Evolutionary conservation across 2,113 vertebrate genomes (phyloP), one percentile per base, ranked within the genome.

Genomic region (Edolisoma coerulescens): DNA sequence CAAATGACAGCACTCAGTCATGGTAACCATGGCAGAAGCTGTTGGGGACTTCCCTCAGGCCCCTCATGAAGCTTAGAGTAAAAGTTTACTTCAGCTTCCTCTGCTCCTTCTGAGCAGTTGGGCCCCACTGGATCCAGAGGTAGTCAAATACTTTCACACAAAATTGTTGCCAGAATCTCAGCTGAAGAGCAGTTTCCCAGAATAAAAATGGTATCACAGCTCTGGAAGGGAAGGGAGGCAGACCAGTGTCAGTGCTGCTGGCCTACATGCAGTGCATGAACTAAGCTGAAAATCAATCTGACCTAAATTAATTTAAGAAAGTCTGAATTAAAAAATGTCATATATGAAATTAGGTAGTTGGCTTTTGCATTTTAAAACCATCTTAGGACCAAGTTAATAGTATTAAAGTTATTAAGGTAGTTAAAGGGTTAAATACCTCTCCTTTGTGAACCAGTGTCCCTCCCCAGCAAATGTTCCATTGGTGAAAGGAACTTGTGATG

Each of bases 161-260:
- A 73, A 95, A 95, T 10, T 87, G 45, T 74, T 96, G 56, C 42
- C 57, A 91, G 93, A 87, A 94, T 96, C 94, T 87, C 89, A 81
- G 63, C 33, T 77, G 63, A 95, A 95, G 44, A 80, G 68, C 78
- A 74, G 53, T 75, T 95, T 92, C 39, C 45, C 32, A 84, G 47
- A 75, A 74, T 33, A 67, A 90, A 94, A 75, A 74, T 1, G 5
- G 26, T 13, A 26, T 14, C 56, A 28, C 12, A 67, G 50, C 45
- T 35, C n/a, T 50, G 63, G 50, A 50, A 81, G 16, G 54, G 37
- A 80, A 73, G 35, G 77, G 14, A 86, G 24, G 60, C 39, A 60
- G 52, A 37, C 7, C 6, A 26, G 42, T 1, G 9, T 32, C 80
- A 57, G 21, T 54, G 68, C 33, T 2, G 0, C 12, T 67, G 33